A percentile compares a stretch with the other conserved stretches of the same genome.
These are phyloP conservation scores for Zaprionus nigranus DNA, from an alignment of 1,140 invertebrate genomes.

Conservation along the genomic window DNA sequence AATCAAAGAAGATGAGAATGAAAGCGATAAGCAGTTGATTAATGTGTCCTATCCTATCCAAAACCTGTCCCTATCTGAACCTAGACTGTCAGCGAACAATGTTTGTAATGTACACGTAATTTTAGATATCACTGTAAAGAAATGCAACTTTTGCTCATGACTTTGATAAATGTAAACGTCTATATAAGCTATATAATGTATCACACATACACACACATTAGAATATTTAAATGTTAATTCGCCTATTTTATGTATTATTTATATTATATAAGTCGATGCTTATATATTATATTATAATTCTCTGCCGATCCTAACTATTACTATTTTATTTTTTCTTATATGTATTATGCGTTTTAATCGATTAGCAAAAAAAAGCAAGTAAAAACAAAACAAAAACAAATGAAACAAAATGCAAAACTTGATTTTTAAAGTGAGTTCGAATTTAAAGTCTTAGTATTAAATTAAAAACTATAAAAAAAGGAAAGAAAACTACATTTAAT, in stretches of 20 bases:
- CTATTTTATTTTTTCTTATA: constrained; percentile 36
- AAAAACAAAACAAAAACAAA: constrained; percentile 45
- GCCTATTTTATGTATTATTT: constrained; percentile 75
- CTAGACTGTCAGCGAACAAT: constrained; percentile 68
- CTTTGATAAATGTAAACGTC: constrained; percentile 52
- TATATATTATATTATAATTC: constrained; percentile 34
- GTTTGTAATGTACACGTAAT: constrained; percentile 67
- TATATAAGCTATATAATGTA: constrained; percentile 37
- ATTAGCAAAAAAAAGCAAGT: constrained; percentile 18
- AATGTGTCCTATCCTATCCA: constrained; percentile 9
- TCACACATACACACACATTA: constrained; percentile 47
- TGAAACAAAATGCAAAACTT: constrained; percentile 53
- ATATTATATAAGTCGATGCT: constrained; percentile 58
- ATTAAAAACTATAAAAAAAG: constrained; percentile 42
- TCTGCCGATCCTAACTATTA: constrained; percentile 62
- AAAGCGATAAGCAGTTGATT: constrained; percentile 31
- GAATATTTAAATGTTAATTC: constrained; percentile 43
- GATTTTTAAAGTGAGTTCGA: constrained; percentile 78
- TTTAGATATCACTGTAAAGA: constrained; percentile 80
- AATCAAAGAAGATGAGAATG: constrained; percentile 54
- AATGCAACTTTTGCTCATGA: constrained; percentile 77
- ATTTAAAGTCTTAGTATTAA: constrained; percentile 82
- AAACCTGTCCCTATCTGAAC: constrained; percentile 29
- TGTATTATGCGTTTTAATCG: constrained; percentile 55
- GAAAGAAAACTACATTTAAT: constrained; percentile 59